Evolutionary conservation across 2,888 invertebrate genomes (phyloP).

Genomic region (Ectemnius cavifrons): DNA sequence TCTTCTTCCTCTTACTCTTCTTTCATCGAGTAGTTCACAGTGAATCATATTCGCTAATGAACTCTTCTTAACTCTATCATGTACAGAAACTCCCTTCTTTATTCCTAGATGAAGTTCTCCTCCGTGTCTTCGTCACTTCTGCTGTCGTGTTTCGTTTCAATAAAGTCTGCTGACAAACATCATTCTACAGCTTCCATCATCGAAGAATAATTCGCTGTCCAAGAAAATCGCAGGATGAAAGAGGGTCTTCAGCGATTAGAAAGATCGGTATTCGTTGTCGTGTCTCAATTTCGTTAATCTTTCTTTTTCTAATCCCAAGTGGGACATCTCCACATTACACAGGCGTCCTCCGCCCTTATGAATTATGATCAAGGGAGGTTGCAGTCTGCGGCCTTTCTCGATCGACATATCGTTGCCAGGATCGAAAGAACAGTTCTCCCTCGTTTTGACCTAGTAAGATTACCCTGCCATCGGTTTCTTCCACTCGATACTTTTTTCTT

Average conservation of each 20-base stretch:
- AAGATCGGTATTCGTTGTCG: slow-evolving; percentile 1
- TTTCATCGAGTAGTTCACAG: background rate
- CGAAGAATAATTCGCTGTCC: background rate
- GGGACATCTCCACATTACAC: no score
- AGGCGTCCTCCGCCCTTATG: no score
- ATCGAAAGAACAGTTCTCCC: background rate
- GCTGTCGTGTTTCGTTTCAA: background rate
- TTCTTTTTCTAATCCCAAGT: background rate
- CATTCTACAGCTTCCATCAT: background rate
- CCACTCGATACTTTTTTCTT: slow-evolving; percentile 4
- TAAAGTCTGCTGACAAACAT: background rate
- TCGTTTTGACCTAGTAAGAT: background rate
- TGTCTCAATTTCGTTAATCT: background rate
- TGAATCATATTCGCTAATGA: slow-evolving; percentile 4
- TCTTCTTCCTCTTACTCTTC: no score
- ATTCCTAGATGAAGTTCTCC: background rate
- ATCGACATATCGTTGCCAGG: background rate
- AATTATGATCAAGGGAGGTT: no score
- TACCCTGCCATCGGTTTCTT: slow-evolving; percentile 9
- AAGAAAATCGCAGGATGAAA: background rate
- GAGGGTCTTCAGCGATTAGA: background rate
- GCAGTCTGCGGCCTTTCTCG: no score
- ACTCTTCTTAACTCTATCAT: background rate
- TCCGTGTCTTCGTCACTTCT: background rate
- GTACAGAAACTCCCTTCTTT: slow-evolving; percentile 1